Conservation (phyloP, 2,113 vertebrate genomes). For the Galbula dea region DNA sequence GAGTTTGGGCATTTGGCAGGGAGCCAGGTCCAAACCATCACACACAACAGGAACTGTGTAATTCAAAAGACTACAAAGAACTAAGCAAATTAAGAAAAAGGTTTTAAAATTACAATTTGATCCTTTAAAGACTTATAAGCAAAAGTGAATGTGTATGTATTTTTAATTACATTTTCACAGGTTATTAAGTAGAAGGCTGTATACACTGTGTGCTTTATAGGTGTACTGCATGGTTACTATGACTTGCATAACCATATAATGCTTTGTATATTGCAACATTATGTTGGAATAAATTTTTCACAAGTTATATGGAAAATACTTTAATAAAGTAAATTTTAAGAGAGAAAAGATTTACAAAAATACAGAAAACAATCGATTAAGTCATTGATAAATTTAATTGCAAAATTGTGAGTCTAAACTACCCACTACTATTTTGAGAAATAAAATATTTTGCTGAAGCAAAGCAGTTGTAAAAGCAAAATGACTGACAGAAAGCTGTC, state of each 20-base stretch:
- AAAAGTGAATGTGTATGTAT: neutral
- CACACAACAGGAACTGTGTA: neutral
- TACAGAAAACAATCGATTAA: neutral
- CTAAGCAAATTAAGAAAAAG: neutral
- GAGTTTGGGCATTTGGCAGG: too few relatives aligned
- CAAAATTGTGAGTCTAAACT: neutral
- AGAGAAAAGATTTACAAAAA: neutral
- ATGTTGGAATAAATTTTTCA: neutral
- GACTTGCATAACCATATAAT: neutral
- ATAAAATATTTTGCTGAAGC: neutral
- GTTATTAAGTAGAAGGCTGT: neutral
- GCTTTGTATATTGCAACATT: neutral
- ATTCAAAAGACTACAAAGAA: neutral
- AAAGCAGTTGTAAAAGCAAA: neutral
- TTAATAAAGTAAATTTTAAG: neutral
- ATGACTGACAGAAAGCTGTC: neutral
- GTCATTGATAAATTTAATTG: neutral
- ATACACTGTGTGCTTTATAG: neutral
- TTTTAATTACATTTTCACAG: neutral
- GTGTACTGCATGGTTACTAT: neutral
- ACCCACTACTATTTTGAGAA: neutral
- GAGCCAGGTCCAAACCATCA: too few relatives aligned
- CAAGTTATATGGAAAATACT: neutral
- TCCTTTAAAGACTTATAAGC: neutral
- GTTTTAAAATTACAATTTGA: neutral